Percentiles rank a stretch among this genome's conserved stretches.
Conservation (phyloP, 2,888 invertebrate genomes). For the Synergus laeviventris region DNA sequence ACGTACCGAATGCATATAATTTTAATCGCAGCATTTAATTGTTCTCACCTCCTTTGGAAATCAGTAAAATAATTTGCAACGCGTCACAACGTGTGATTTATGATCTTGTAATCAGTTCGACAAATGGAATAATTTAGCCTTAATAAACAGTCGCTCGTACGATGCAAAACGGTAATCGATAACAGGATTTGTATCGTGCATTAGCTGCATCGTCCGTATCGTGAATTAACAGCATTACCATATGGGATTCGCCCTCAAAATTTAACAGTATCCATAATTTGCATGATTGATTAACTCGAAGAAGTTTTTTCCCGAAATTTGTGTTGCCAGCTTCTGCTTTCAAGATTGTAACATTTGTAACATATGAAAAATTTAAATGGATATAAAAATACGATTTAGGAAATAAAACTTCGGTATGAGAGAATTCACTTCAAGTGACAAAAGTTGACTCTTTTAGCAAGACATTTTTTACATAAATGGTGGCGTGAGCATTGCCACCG, state of each 20-base stretch:
- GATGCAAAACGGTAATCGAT: conserved; percentile 32
- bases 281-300: conserved; percentile 69
- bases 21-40: background rate
- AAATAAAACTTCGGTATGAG: background rate
- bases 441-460: background rate
- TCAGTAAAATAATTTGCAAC: conserved; percentile 6
- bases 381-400: background rate
- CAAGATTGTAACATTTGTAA: conserved; percentile 3
- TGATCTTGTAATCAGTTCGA: conserved; percentile 36
- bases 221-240: conserved; percentile 70
- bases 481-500: conserved; percentile 17
- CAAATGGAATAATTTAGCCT: conserved; percentile 38
- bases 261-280: conserved; percentile 68
- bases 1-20: too few relatives aligned
- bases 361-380: too few relatives aligned
- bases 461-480: background rate
- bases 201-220: conserved; percentile 42
- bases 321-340: conserved; percentile 16
- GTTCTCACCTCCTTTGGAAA: background rate
- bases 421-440: background rate
- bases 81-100: conserved; percentile 17
- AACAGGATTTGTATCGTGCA: conserved; percentile 37
- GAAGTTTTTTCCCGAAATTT: conserved; percentile 48
- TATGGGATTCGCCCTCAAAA: conserved; percentile 69
- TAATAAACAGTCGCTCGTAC: conserved; percentile 36